A percentile compares a stretch with the other conserved stretches of the same genome.
Evolutionary conservation across 2,888 invertebrate species (phyloP).

Genomic region (Pherbina coryleti): DNA sequence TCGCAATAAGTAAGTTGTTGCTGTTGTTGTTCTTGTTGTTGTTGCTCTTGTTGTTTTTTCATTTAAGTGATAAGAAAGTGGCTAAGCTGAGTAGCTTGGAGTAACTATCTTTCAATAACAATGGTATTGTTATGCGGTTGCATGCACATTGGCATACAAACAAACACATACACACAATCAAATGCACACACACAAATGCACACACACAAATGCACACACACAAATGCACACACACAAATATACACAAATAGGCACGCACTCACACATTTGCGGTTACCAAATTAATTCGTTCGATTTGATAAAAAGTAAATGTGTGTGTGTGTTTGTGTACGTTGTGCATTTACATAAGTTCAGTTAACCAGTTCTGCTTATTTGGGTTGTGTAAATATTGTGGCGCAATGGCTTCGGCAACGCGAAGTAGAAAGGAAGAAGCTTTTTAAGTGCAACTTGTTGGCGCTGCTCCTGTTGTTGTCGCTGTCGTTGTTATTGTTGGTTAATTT

Average conservation of each 20-base stretch:
- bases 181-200: background rate
- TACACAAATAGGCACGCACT: background rate
- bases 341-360: no score
- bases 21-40: no score
- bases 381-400: background rate
- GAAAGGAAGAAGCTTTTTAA: no score
- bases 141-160: background rate
- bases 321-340: background rate
- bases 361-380: background rate
- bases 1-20: no score
- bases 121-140: conserved; percentile 11
- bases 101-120: background rate
- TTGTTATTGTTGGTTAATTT: background rate
- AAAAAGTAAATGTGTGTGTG: conserved; percentile 1
- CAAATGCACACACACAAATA: no score
- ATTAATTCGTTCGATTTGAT: conserved; percentile 20
- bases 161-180: no score
- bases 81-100: no score
- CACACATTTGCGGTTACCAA: background rate
- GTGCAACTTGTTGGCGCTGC: no score
- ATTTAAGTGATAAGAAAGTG: no score
- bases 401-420: background rate
- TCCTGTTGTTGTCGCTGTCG: no score
- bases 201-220: background rate
- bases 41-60: no score